Evolutionary conservation across 2,888 invertebrate species (phyloP), one percentile per base, ranked within the genome.

Genomic region (Nymphalis polychloros): DNA sequence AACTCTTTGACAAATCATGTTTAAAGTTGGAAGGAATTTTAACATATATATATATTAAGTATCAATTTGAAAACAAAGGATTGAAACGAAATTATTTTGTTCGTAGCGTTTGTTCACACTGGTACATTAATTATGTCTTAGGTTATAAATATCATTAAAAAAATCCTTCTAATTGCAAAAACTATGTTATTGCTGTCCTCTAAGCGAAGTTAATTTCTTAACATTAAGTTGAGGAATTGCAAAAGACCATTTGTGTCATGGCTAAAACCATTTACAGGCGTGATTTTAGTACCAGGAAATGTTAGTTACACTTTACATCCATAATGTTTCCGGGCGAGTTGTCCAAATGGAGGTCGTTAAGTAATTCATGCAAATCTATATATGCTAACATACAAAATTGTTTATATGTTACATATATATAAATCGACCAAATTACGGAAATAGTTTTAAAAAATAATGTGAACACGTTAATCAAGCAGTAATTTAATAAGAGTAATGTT

Each of bases 211-310:
- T 17, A 17, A 17, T 17, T 6, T 19, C 17, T n/a, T 17, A n/a
- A 49, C 10, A 53, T 53, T 53, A 27, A 53, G 6, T 53, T 27
- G 10, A 31, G 41, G 35, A 19, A 57, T 41, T 57, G 41, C 19
- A 19, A 57, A 57, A 55, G 41, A 59, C 46, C 52, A 59, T 66
- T 57, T 62, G 23, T 62, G 59, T 63, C 63, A 69, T 35, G 62
- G 65, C 59, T 59, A 63, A 61, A 46, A 20, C 41, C 27, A 48
- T 64, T 20, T 35, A 57, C 4, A 48, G 52, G 41, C 48, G 59
- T 67, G 50, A 64, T 64, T 70, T 67, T 47, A 41, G 52, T 62
- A 64, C n/a, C 64, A 67, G 70, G 67, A 70, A 67, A 61, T 17
- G 20, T 48, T 67, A 31, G 59, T 60, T 61, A 60, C 47, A 63